These are phyloP conservation scores for Lycocerus yunnanus DNA, from an alignment of 2,888 invertebrate species.

Conservation along the genomic window DNA sequence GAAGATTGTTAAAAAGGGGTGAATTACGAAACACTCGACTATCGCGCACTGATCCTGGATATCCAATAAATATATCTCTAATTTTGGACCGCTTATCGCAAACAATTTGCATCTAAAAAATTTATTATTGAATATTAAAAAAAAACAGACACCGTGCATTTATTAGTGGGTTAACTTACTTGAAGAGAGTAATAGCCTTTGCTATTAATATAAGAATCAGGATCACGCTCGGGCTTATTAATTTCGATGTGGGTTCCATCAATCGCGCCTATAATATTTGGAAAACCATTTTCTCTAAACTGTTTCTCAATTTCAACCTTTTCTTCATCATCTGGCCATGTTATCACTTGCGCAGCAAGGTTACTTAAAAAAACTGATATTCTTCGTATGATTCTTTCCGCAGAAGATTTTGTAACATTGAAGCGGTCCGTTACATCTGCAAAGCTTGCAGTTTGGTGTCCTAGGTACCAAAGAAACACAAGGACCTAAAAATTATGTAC, in stretches of 20 bases:
- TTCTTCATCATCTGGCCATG: not conserved
- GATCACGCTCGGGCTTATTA: not conserved
- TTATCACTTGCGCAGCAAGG: not conserved
- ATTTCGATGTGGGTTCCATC: conserved; percentile 2
- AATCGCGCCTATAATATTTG: not conserved
- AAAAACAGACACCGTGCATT: too few relatives aligned
- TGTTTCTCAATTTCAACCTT: not conserved
- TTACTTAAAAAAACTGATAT: not conserved
- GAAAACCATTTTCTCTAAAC: not conserved
- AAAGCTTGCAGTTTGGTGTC: not conserved
- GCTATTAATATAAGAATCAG: conserved; percentile 13
- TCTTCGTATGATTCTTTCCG: not conserved
- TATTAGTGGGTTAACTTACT: too few relatives aligned
- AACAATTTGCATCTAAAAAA: conserved; percentile 9
- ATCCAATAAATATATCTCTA: conserved; percentile 14
- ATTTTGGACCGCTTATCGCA: conserved; percentile 7
- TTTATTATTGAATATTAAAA: too few relatives aligned
- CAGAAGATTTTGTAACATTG: not conserved
- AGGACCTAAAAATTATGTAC: not conserved
- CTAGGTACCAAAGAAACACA: not conserved
- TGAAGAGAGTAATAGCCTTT: conserved; percentile 14
- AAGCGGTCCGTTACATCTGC: not conserved
- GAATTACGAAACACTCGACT: conserved; percentile 5
- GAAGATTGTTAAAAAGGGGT: not conserved
- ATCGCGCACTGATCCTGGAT: conserved; percentile 20